Evolutionary conservation across 2,113 vertebrate genomes (phyloP).

Genomic region (Labeo catla): DNA sequence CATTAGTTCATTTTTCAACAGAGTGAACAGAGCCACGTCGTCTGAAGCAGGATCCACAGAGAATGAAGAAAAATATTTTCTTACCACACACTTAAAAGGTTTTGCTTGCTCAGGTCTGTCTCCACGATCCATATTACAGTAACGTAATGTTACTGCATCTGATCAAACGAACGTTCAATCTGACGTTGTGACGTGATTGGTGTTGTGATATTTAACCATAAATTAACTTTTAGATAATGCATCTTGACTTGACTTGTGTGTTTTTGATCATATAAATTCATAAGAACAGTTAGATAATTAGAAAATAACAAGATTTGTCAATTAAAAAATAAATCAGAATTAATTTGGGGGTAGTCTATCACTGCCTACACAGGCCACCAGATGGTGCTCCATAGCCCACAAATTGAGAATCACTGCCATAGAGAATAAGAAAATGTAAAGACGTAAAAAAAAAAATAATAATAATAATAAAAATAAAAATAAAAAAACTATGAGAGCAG

Average conservation of each 20-base stretch:
- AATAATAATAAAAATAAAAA: too few relatives aligned
- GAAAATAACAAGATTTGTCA: too few relatives aligned
- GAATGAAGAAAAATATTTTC: constrained; percentile 38
- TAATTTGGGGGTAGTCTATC: too few relatives aligned
- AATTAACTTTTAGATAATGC: not conserved
- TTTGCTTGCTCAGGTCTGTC: not conserved
- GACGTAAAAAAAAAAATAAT: too few relatives aligned
- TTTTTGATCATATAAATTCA: not conserved
- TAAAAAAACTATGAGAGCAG: too few relatives aligned
- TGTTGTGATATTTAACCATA: not conserved
- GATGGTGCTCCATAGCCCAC: too few relatives aligned
- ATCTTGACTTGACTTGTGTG: not conserved
- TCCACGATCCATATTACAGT: not conserved
- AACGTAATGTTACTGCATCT: not conserved
- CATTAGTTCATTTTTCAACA: constrained; percentile 38
- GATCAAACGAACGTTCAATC: not conserved
- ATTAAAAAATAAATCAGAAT: too few relatives aligned
- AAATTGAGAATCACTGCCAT: too few relatives aligned
- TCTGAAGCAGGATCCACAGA: constrained; percentile 37
- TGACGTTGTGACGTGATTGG: not conserved
- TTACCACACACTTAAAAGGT: not conserved
- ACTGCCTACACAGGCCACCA: too few relatives aligned
- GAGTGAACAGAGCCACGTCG: constrained; percentile 39
- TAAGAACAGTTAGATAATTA: too few relatives aligned
- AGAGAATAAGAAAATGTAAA: too few relatives aligned